Evolutionary conservation across 2,113 vertebrate species (phyloP).

Genomic region (Balaenoptera acutorostrata): DNA sequence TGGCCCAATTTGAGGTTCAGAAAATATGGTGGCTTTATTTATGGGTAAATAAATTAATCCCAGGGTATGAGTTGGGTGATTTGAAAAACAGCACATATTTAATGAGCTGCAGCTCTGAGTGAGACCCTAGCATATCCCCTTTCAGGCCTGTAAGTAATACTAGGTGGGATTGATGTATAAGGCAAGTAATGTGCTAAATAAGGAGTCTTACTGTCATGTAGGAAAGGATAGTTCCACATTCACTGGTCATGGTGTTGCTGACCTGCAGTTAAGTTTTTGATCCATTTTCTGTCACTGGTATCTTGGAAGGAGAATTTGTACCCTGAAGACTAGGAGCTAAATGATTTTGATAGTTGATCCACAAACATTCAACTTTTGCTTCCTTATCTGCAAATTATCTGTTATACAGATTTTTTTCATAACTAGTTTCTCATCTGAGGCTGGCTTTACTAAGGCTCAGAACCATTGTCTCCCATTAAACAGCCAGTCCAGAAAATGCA

Average conservation of each 20-base stretch:
- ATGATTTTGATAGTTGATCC: not conserved
- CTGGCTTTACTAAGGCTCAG: not conserved
- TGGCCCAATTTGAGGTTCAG: conserved; percentile 37
- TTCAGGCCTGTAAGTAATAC: not conserved
- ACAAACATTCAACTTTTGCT: not conserved
- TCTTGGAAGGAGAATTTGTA: not conserved
- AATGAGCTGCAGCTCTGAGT: not conserved
- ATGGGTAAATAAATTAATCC: not conserved
- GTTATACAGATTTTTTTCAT: not conserved
- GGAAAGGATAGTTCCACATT: not conserved
- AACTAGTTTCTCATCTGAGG: not conserved
- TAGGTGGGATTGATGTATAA: not conserved
- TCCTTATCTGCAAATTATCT: not conserved
- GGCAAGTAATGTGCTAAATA: not conserved
- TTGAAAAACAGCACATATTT: not conserved
- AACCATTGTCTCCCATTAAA: not conserved
- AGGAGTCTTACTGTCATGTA: not conserved
- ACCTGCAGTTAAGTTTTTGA: not conserved
- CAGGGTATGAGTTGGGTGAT: not conserved
- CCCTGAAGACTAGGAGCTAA: not conserved
- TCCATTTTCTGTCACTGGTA: not conserved
- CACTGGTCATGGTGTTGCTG: not conserved
- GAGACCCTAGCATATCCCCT: not conserved
- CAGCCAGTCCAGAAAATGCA: not conserved
- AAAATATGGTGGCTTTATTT: conserved; percentile 44